These are phyloP conservation scores for Acronicta aceris DNA, from an alignment of 2,888 invertebrate genomes.

Conservation along the genomic window DNA sequence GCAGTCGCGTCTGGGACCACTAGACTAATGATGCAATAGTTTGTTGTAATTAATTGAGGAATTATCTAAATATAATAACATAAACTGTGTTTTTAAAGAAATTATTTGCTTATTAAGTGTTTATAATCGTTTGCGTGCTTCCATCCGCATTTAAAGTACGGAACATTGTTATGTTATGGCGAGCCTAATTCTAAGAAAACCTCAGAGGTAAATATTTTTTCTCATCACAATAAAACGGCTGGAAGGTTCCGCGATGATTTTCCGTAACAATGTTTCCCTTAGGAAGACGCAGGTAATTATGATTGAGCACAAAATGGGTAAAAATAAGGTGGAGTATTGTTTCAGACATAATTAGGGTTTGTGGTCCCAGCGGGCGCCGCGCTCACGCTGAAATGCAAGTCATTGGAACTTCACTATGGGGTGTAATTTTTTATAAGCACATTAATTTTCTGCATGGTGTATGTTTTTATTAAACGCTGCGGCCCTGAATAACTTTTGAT, in stretches of 20 bases:
- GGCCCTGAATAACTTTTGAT: too few species aligned
- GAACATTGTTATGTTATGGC: constrained; percentile 15
- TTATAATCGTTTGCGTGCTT: background rate
- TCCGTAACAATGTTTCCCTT: constrained; percentile 79
- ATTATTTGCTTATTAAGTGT: too few species aligned
- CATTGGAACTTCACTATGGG: constrained; percentile 57
- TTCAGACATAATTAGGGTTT: constrained; percentile 88
- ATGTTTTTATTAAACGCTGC: background rate
- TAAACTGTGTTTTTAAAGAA: too few species aligned
- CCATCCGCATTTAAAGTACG: constrained; percentile 2
- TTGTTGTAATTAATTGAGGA: background rate
- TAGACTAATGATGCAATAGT: too few species aligned
- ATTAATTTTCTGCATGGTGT: background rate
- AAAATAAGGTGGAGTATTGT: constrained; percentile 86
- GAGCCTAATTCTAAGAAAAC: constrained; percentile 40
- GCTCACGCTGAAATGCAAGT: constrained; percentile 74
- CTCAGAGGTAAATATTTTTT: constrained; percentile 69
- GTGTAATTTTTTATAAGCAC: constrained; percentile 10
- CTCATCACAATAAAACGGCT: constrained; percentile 65
- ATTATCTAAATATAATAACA: background rate
- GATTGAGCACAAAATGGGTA: constrained; percentile 88
- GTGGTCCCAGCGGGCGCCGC: constrained; percentile 79
- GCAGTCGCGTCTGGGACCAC: too few species aligned
- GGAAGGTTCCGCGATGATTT: constrained; percentile 76
- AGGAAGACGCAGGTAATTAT: constrained; percentile 84